Base-by-base conservation (phyloP, 2,888 invertebrate genomes). In the Mallateleia sp. region DNA sequence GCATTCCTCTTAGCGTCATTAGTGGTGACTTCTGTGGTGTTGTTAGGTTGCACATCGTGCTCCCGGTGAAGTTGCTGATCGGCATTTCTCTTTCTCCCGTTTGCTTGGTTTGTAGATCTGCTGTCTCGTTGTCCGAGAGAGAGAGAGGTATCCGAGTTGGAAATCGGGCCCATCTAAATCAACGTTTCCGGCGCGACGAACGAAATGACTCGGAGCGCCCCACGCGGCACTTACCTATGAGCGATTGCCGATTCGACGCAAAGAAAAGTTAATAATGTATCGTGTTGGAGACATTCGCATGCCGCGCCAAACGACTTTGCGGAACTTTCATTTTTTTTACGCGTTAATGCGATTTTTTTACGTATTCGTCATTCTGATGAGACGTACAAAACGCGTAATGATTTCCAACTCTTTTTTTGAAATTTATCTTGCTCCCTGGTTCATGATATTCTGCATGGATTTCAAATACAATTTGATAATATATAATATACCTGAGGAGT, bases 1-100 rank as follows among this genome's bases (percentile, higher is more conserved):
- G 92, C 94, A 94, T 94, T 94, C 94, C 94, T 94, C 93, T 94
- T 93, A 90, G 93, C 92, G 93, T 94, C 94, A 94, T 94, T 94
- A 94, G 94, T 92, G 92, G 93, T 91, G 91, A 93, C 92, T 80
- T 93, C 93, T 92, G 93, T 91, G 90, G 91, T 89, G 90, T 91
- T 91, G 90, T 82, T 89, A 91, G 90, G 71, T 85, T 85, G 79
- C 85, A 69, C 79, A 74, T 62, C 79, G 79, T 74, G 85, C 85
- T 78, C 78, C 82, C 56, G 60, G 78, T 52, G 78, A 78, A 78
- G 72, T 66, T 45, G 71, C 72, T 72, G 72, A 72, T 84, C 78
- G 78, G 91, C 89, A 87, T 90, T 91, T 89, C 90, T 88, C 86
- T 85, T 79, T 85, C 81, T 86, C 75, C 75, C 60, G 71, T 79